Conservation (phyloP, 2,797 vertebrate genomes). For the Phoeniculus purpureus region DNA sequence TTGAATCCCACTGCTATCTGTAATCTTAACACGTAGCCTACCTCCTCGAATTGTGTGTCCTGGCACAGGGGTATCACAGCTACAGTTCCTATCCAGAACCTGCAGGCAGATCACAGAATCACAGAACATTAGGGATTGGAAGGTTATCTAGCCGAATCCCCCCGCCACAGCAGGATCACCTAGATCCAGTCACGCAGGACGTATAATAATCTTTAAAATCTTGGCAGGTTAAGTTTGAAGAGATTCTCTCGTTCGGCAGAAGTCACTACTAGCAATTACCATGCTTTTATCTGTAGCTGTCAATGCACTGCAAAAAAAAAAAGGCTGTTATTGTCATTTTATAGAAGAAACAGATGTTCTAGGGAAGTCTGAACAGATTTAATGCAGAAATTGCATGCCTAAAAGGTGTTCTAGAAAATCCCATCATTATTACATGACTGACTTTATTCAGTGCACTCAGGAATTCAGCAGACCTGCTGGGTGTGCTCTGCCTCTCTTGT, state of each 20-base stretch:
- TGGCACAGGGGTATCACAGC: neutral
- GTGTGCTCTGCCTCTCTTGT: neutral
- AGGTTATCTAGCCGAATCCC: no score
- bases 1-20: neutral
- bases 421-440: slow-evolving; percentile 52
- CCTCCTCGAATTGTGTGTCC: neutral
- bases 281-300: slow-evolving; percentile 49
- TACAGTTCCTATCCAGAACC: neutral
- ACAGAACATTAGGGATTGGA: no score
- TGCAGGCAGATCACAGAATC: neutral
- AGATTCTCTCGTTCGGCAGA: neutral
- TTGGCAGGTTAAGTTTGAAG: neutral
- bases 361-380: slow-evolving; percentile 32
- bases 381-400: slow-evolving; percentile 28
- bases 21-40: neutral
- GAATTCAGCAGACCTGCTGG: slow-evolving; percentile 19
- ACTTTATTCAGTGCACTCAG: slow-evolving; percentile 46
- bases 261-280: slow-evolving; percentile 29
- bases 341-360: slow-evolving; percentile 53
- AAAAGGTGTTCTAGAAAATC: slow-evolving; percentile 69
- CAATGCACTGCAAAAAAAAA: slow-evolving; percentile 1
- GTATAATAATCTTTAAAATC: neutral
- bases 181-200: no score
- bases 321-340: slow-evolving; percentile 21
- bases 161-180: no score